Evolutionary conservation across 2,113 vertebrate genomes (phyloP).

Genomic region (Eleginops maclovinus): DNA sequence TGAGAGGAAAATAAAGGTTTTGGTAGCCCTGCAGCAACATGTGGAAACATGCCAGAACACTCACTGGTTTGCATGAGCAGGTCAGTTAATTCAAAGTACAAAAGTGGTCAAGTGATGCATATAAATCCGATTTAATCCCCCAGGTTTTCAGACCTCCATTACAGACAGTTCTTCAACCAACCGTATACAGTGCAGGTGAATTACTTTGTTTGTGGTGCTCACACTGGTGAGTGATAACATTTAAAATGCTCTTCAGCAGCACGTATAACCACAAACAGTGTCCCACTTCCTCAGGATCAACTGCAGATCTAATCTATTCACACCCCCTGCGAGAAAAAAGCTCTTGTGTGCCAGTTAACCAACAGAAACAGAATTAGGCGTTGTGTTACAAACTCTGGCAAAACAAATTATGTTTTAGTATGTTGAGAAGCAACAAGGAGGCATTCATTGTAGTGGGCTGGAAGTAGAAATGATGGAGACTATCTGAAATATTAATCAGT

Average conservation of each 20-base stretch:
- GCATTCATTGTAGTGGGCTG: not conserved
- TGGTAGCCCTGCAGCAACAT: constrained; percentile 9
- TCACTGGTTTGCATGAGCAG: not conserved
- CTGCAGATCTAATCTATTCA: not conserved
- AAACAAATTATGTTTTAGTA: not conserved
- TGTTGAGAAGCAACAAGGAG: not conserved
- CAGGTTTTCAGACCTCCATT: not conserved
- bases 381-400: not conserved
- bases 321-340: not conserved
- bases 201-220: not conserved
- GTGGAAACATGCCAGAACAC: not conserved
- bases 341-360: no score
- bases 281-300: not conserved
- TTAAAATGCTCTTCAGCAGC: not conserved
- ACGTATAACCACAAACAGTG: not conserved
- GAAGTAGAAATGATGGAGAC: not conserved
- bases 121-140: not conserved
- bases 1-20: constrained; percentile 30
- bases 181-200: not conserved
- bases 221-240: not conserved
- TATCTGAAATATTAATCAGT: not conserved
- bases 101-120: not conserved
- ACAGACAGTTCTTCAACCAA: not conserved
- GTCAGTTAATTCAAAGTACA: not conserved
- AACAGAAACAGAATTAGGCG: not conserved